Base-by-base conservation (phyloP, 1,140 invertebrate genomes). In the Thereuonema tuberculata region DNA sequence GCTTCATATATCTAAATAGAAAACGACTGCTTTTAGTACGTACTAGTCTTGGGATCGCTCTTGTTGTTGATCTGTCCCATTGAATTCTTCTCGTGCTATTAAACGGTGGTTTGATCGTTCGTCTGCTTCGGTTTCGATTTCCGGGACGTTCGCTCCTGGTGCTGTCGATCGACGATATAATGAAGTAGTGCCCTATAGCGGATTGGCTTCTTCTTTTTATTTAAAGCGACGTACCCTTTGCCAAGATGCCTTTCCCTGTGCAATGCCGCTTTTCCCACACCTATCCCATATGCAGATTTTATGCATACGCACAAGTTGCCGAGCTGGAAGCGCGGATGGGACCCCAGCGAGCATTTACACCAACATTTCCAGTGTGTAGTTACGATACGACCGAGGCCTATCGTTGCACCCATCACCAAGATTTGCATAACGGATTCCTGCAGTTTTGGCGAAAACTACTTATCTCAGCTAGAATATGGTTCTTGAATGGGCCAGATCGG, bases 381-480 rank as follows among this genome's bases (percentile, higher is more conserved):
- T 50, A 50, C 48, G 48, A 24, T 50, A 12, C 17, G 5, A 21
- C 17, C 5, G 48, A 50, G 48, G 48, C 17, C 48, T 20, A 50
- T 50, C 48, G 5, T 5, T 9, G 48, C 48, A 50, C 48, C 48
- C 48, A 50, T 50, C 48, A 24, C 48, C 48, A 17, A 20, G 48
- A 50, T 50, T 50, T 50, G 48, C 48, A 50, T 50, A 50, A 50
- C 48, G 48, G 48, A 50, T 50, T 50, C 48, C 48, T 14, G 53
- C 53, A 26, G 28, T 55, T 55, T 55, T 55, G 53, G 25, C 17
- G 53, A 29, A 55, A 55, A 55, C 53, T 55, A 55, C 53, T 55
- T 55, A 55, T 55, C 53, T 55, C 53, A 55, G 53, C 53, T 9
- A 50, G 48, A 50, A 50, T 50, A 50, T 50, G 48, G 48, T 50